Percentiles rank a stretch among this genome's conserved stretches.
These are phyloP conservation scores for Stichopus chloronotus DNA, from an alignment of 35 echinoderm and acorn worm genomes.

Conservation along the genomic window DNA sequence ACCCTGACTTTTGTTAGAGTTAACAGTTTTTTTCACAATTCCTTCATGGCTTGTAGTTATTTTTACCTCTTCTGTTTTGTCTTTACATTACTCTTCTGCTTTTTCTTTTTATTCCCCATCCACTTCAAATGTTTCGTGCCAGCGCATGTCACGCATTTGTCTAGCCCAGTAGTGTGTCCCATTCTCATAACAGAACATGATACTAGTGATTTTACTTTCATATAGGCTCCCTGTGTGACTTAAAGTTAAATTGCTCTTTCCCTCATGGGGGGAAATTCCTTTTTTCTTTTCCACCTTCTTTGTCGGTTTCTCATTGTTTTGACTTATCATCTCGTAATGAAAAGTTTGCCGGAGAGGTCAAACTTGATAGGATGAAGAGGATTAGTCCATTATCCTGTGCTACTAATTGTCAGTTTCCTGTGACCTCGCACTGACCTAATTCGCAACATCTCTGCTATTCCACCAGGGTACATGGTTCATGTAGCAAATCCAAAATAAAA, in stretches of 20 bases:
- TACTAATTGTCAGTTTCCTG: neutral
- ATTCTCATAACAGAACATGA: too few relatives aligned
- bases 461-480: neutral
- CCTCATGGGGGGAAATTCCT: neutral
- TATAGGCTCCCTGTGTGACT: neutral
- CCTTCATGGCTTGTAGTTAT: too few relatives aligned
- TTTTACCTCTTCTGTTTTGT: too few relatives aligned
- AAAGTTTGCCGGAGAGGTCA: neutral
- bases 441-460: neutral
- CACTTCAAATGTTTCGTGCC: too few relatives aligned
- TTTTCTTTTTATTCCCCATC: too few relatives aligned
- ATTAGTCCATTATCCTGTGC: neutral
- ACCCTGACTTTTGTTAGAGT: too few relatives aligned
- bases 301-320: neutral
- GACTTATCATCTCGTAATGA: neutral
- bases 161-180: too few relatives aligned
- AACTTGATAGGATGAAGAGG: neutral
- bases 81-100: too few relatives aligned
- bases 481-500: neutral
- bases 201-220: too few relatives aligned
- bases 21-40: too few relatives aligned
- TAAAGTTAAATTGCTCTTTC: neutral
- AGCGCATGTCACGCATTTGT: too few relatives aligned
- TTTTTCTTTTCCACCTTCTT: neutral
- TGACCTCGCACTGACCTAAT: neutral